These are phyloP conservation scores for Cyrtonyx montezumae DNA, from an alignment of 2,113 vertebrate genomes.

Conservation along the genomic window DNA sequence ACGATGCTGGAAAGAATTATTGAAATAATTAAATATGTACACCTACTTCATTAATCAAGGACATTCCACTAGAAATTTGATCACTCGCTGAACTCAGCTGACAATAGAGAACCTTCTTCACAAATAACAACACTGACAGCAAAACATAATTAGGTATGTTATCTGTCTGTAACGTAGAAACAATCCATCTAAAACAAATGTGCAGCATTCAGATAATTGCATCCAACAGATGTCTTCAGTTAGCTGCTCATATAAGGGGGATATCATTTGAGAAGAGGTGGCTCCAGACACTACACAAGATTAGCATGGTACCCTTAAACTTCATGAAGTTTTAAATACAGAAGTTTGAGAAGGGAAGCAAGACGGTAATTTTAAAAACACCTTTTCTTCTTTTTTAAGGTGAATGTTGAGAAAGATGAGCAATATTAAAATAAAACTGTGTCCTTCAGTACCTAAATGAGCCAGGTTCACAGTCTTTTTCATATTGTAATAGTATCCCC, in stretches of 20 bases:
- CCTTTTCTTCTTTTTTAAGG: not conserved
- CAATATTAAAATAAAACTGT: not conserved
- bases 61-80: not conserved
- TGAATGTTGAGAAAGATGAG: not conserved
- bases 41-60: not conserved
- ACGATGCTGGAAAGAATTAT: not conserved
- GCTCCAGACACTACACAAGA: not conserved
- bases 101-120: not conserved
- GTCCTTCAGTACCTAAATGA: not conserved
- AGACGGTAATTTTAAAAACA: not conserved
- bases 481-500: conserved; percentile 38
- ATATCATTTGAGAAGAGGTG: not conserved
- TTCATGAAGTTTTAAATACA: not conserved
- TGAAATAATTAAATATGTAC: not conserved
- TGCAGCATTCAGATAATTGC: not conserved
- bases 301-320: not conserved
- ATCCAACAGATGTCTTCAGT: conserved; percentile 17
- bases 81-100: not conserved
- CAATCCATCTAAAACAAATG: not conserved
- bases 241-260: not conserved
- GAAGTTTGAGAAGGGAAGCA: not conserved
- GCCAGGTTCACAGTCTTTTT: conserved; percentile 24
- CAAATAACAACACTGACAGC: not conserved
- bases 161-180: not conserved
- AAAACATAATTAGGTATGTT: not conserved